Evolutionary conservation across 2,797 vertebrate genomes (phyloP), one percentile per base, ranked within the genome.

Genomic region (Halcyon badia): DNA sequence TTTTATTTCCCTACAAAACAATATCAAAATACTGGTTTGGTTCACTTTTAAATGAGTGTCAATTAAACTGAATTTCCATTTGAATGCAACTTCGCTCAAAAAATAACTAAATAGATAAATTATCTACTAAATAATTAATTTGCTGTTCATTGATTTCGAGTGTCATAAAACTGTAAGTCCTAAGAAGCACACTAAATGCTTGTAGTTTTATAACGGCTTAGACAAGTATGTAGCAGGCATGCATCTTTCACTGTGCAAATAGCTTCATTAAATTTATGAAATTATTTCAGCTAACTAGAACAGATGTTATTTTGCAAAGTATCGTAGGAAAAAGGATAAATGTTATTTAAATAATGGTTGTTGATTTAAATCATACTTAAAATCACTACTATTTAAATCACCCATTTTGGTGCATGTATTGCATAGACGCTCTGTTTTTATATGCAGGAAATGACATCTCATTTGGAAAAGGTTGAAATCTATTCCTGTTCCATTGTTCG

Each of bases 261-360:
- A 82, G 56, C 70, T 71, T 84, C 42, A 87, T 88, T 86, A 65
- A 24, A 78, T 73, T 91, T 85, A 88, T 87, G 41, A 87, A 91
- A 87, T 82, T 95, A 75, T 62, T 78, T 54, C 46, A 66, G 35
- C 33, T 91, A 93, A 90, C 90, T 90, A 91, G 15, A 91, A 78
- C 16, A 57, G 35, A 81, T 13, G 28, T 82, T 60, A 26, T 89
- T 95, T 94, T 82, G 28, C 61, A 64, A 46, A 91, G 48, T 76
- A 91, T 65, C 39, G 82, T 46, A 56, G 15, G 33, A 39, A 92
- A 85, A 91, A 88, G 14, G 14, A 57, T 84, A 78, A 79, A 86
- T 33, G 57, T 72, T 81, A 72, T 88, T 91, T 90, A 76, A 81
- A 95, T 57, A 93, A 81, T 72, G 24, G 21, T 58, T 57, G 26